Evolutionary conservation across 2,888 invertebrate genomes (phyloP).

Genomic region (Harpagoxenus sublaevis): DNA sequence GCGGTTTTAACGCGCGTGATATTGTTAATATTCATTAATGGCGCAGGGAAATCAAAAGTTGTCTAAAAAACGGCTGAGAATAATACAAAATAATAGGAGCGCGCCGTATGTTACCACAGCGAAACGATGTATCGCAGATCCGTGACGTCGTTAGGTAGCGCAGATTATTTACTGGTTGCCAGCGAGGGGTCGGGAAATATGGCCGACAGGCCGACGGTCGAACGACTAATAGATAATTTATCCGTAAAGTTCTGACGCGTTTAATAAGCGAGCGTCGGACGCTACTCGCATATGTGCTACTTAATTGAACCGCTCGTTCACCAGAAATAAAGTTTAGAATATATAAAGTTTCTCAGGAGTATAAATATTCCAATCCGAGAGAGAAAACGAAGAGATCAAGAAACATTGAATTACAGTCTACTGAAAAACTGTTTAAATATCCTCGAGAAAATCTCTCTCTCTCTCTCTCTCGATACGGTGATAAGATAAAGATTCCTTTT

Average conservation of each 20-base stretch:
- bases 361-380: slow-evolving; percentile 6
- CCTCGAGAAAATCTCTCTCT: neutral
- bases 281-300: slow-evolving; percentile 39
- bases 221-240: slow-evolving; percentile 76
- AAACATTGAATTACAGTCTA: neutral
- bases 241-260: slow-evolving; percentile 73
- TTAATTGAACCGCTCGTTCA: slow-evolving; percentile 4
- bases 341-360: neutral
- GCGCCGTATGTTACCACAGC: slow-evolving; percentile 56
- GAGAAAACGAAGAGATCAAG: neutral
- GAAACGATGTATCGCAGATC: slow-evolving; percentile 67
- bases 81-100: neutral
- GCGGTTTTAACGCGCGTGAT: slow-evolving; percentile 16
- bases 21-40: slow-evolving; percentile 45
- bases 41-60: neutral
- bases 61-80: neutral
- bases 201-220: slow-evolving; percentile 61
- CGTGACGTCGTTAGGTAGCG: slow-evolving; percentile 70
- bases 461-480: too few species aligned
- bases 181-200: slow-evolving; percentile 68
- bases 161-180: slow-evolving; percentile 72
- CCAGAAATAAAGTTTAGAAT: slow-evolving; percentile 50
- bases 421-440: neutral
- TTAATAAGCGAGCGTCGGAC: slow-evolving; percentile 57
- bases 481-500: neutral